Conservation (phyloP, 2,113 vertebrate genomes). For the Erythrocebus patas region DNA sequence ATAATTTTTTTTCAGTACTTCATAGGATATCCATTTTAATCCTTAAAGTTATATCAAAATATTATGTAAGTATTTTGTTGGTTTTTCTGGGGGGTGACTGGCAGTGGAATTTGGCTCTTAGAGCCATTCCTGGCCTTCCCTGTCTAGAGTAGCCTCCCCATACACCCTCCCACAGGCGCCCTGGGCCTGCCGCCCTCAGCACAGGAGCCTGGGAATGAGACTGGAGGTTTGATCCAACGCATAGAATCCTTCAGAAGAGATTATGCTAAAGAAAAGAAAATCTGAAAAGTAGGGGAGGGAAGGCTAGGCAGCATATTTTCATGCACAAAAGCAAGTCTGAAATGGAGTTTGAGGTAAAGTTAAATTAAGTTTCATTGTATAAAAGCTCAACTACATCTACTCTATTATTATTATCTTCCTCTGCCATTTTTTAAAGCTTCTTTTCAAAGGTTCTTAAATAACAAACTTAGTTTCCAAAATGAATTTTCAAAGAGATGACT, state of each 20-base stretch:
- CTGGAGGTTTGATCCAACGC: not conserved
- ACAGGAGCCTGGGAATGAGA: not conserved
- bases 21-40: not conserved
- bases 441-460: constrained; percentile 50
- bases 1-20: not conserved
- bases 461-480: constrained; percentile 56
- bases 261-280: not conserved
- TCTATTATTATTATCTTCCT: constrained; percentile 52
- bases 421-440: constrained; percentile 52
- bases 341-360: constrained; percentile 47
- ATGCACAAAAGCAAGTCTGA: constrained; percentile 43
- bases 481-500: constrained; percentile 68
- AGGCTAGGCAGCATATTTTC: constrained; percentile 15
- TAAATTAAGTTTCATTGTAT: constrained; percentile 61
- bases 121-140: fast-evolving
- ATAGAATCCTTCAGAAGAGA: not conserved
- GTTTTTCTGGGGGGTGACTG: not conserved
- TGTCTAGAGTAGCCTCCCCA: no score
- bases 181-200: not conserved
- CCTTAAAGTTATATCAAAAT: not conserved
- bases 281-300: not conserved
- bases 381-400: constrained; percentile 21
- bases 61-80: not conserved
- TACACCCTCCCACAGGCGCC: fast-evolving
- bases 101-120: not conserved